Base-by-base conservation (phyloP, 2,113 vertebrate species). In the Crypturellus undulatus region DNA sequence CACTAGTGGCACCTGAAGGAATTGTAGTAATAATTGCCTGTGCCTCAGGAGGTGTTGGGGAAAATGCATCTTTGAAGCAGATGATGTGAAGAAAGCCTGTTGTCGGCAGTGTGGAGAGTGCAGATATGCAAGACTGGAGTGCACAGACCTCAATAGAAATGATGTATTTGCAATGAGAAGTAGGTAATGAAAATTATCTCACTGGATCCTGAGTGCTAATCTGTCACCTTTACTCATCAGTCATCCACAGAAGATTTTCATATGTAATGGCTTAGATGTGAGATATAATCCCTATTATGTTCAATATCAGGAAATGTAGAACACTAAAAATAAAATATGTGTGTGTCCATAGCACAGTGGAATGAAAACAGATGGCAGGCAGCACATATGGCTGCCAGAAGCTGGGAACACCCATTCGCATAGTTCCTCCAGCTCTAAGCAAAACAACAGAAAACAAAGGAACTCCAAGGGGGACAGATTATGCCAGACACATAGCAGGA, bases 311-410 rank as follows among this genome's bases (percentile, higher is more conserved):
- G 87, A 93, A 91, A 90, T 79, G 67, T 8, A 79, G 78, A 93
- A 71, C 67, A 54, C 84, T 89, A 78, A 96, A 96, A 93, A 94
- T 80, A 86, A 90, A 96, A 22, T 40, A 18, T 71, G 47, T 87
- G 93, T 90, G 86, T 92, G 77, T 92, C 96, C 86, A 72, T 75
- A 92, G 81, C 51, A 40, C 38, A 5, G 56, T 78, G 84, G 91
- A 92, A 92, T 87, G 90, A 94, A 96, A 95, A 89, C 94, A 95
- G 92, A 95, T 93, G 91, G 77, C 58, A 87, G 83, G 87, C 77
- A 92, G 80, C 87, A 79, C 92, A 72, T 89, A 72, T 72, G 86
- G 87, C 86, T 80, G 80, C 89, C 90, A 93, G 94, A 89, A 96
- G 67, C 78, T 76, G 80, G 80, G 75, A 95, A 91, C 91, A 84